Base-by-base conservation (phyloP, 1,140 invertebrate species). In the Gryon sp. region DNA sequence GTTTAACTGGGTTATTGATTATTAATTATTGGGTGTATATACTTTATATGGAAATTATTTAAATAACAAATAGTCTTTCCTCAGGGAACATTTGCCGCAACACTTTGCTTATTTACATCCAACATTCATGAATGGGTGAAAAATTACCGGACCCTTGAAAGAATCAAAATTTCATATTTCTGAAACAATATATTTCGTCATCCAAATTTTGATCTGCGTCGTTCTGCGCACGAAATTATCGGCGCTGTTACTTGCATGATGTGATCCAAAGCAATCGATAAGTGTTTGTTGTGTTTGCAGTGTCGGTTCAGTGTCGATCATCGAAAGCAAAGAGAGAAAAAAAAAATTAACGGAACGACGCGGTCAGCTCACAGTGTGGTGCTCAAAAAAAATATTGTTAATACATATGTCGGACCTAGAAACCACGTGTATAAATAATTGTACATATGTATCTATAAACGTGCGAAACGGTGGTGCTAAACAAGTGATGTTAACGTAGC, bases 331-430 rank as follows among this genome's bases (percentile, higher is more conserved):
- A 55, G 34, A 65, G 55, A 52, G 0, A 48, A 34, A 55, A 41
- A 65, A 57, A 52, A 0, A 48, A 38, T 46, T 11, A 26, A 66
- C 16, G 14, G 46, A 57, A 68, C 53, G 68, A 53, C 69, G 74
- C 62, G 63, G 52, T 48, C 59, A 73, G 69, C 63, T 72, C 46
- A 68, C 32, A 74, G 78, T 80, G 78, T 70, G 78, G 70, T 76
- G 74, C 65, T 76, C 59, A 76, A 76, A 63, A 57, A 20, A 22
- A n/a, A n/a, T 52, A 16, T 32, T 14, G 14, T 32, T 20, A 9
- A 36, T 24, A 48, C 30, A 12, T 6, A 32, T 65, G 18, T 46
- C 30, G 15, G 11, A 36, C 6, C 8, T 24, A 26, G 6, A 36
- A 2, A 52, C 9, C 11, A 46, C 34, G 55, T 40, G 50, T 72